These are phyloP conservation scores for Balearica regulorum DNA, from an alignment of 2,797 vertebrate genomes.

Conservation along the genomic window DNA sequence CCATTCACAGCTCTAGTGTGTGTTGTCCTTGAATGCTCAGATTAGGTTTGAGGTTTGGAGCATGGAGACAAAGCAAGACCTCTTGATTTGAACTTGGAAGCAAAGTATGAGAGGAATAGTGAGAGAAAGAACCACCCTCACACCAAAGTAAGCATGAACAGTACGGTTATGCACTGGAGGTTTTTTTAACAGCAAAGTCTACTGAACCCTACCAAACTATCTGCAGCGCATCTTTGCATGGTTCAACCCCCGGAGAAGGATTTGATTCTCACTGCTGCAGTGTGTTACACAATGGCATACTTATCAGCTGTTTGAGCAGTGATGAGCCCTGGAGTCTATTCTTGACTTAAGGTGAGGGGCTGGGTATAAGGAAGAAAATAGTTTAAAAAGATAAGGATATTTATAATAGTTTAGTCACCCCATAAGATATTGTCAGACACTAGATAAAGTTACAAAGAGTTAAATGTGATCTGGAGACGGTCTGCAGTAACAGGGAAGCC, in stretches of 20 bases:
- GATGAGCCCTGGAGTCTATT: not conserved
- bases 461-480: not conserved
- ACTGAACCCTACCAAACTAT: not conserved
- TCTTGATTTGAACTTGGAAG: not conserved
- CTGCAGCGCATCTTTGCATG: not conserved
- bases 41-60: not conserved
- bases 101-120: not conserved
- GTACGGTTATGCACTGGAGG: not conserved
- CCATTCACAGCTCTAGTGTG: not conserved
- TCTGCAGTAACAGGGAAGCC: not conserved
- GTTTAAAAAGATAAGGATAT: not conserved
- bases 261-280: not conserved
- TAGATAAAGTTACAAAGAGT: not conserved
- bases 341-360: not conserved
- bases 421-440: not conserved
- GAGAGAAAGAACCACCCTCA: not conserved
- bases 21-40: not conserved
- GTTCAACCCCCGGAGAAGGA: not conserved
- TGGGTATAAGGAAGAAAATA: not conserved
- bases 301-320: not conserved
- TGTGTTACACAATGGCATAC: not conserved
- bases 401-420: not conserved
- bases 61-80: not conserved
- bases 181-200: not conserved
- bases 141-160: fast-evolving